These are phyloP conservation scores for Ctenomys sociabilis DNA, from an alignment of 2,113 vertebrate species.

Conservation along the genomic window DNA sequence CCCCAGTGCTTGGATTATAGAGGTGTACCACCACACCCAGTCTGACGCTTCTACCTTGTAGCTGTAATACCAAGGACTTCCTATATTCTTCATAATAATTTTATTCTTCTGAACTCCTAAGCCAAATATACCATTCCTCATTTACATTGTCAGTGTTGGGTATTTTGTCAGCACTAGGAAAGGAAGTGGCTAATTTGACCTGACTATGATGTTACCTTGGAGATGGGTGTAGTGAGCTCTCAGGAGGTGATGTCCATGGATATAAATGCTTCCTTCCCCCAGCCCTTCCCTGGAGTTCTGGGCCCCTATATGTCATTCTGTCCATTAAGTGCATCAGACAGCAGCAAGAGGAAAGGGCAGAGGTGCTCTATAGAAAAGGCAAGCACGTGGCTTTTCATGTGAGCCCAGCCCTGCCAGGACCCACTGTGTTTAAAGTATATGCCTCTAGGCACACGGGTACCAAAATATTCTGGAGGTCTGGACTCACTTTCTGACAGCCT, in stretches of 20 bases:
- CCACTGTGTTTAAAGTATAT: neutral
- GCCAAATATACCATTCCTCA: neutral
- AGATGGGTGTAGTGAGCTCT: neutral
- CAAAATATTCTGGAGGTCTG: neutral
- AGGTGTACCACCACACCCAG: too few species aligned
- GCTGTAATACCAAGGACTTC: neutral
- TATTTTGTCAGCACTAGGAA: neutral
- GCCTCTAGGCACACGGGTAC: too few species aligned
- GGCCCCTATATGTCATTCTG: neutral
- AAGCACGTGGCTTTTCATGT: neutral
- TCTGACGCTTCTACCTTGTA: neutral
- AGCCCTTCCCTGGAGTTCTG: neutral
- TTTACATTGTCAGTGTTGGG: neutral
- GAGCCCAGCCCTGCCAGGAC: too few species aligned
- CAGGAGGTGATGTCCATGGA: neutral
- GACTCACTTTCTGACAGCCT: neutral
- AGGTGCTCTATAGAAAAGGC: neutral
- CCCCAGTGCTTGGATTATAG: too few species aligned
- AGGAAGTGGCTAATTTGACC: conserved; percentile 65
- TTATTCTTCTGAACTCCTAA: neutral
- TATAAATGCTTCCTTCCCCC: neutral
- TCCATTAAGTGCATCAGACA: too few species aligned
- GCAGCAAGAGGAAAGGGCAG: neutral
- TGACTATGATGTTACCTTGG: neutral
- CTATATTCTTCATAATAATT: too few species aligned